phyloP scores from a whole-genome alignment of 2,888 invertebrate genomes.

The Pachymerium ferrugineum region DNA sequence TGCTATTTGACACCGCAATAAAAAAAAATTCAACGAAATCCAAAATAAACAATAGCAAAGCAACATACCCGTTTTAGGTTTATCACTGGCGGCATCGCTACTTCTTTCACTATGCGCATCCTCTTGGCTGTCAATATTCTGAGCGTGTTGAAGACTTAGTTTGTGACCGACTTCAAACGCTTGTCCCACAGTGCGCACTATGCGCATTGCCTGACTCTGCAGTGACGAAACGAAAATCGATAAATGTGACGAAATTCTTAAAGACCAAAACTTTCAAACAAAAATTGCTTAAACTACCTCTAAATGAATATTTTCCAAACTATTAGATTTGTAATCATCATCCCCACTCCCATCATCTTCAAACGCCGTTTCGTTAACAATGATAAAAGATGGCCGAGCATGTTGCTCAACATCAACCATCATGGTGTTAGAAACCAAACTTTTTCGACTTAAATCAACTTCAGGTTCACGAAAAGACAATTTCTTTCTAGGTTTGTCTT shows the following conservation, averaged over 20 bases:
- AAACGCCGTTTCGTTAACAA: conserved; percentile 1
- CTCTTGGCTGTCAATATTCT: conserved; percentile 43
- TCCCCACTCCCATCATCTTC: conserved; percentile 25
- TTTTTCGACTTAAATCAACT: conserved; percentile 52
- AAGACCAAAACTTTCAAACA: neutral
- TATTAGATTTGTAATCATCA: conserved; percentile 1
- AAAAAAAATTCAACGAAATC: neutral
- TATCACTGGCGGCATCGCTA: conserved; percentile 52
- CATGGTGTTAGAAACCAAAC: neutral
- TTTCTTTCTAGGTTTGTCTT: conserved; percentile 70
- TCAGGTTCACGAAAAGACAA: conserved; percentile 81
- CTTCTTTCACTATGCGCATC: conserved; percentile 50
- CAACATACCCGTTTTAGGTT: conserved; percentile 56
- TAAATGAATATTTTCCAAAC: conserved; percentile 34
- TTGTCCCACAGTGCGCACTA: conserved; percentile 96
- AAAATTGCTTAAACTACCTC: conserved; percentile 32
- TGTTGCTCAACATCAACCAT: conserved; percentile 29
- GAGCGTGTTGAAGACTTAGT: conserved; percentile 61
- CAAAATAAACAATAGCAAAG: neutral
- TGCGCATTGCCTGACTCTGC: conserved; percentile 96
- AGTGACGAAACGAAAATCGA: conserved; percentile 42
- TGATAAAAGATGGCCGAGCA: neutral
- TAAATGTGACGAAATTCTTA: conserved; percentile 34
- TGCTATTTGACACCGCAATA: too few species aligned
- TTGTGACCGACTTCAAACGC: conserved; percentile 99